Base-by-base conservation (phyloP, 37 sponge, comb jelly and placozoan species). In the Theonella swinhoei region DNA sequence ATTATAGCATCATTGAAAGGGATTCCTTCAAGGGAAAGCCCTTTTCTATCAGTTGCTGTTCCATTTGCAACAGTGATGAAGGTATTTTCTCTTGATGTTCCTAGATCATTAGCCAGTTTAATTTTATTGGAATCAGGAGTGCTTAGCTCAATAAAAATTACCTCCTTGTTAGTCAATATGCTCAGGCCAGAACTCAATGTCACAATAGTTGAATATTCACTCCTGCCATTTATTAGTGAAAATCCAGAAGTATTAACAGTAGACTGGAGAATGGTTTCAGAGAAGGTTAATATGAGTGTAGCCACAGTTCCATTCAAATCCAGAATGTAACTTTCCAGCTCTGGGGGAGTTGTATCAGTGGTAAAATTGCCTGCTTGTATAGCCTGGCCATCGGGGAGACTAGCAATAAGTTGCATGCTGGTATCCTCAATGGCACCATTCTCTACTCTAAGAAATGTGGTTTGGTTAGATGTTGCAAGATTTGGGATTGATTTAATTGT, bases 241-340 rank as follows among this genome's bases (percentile, higher is more conserved):
- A 96, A 40, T 2, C 84, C 88, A 40, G 80, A 30, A 26, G 86
- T 32, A 58, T 82, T 69, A 38, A 96, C 60, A 20, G 94, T 80
- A 26, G 43, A 31, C 24, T 39, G 30, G 28, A 76, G 80, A 47
- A 96, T 80, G n/a, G 92, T 89, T 40, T 96, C 94, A 54, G 92
- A 86, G 79, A 96, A 96, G 28, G 88, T 90, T 0, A 96, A 89
- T 33, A 84, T 39, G 38, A 96, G 77, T 5, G 33, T 78, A 26
- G 79, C 78, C 35, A 68, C 30, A 39, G 60, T 89, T 25, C 69
- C 73, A 75, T 95, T 89, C 63, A 96, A 72, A 42, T 93, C 84
- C 33, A 96, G 85, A 33, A 64, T 38, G 42, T 94, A 96, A 8
- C 59, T 67, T 39, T 29, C 41, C 11, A 93, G 63, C 41, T 66